phyloP scores from a whole-genome alignment of 2,888 invertebrate species.

The Lasioglossum villosulum region DNA sequence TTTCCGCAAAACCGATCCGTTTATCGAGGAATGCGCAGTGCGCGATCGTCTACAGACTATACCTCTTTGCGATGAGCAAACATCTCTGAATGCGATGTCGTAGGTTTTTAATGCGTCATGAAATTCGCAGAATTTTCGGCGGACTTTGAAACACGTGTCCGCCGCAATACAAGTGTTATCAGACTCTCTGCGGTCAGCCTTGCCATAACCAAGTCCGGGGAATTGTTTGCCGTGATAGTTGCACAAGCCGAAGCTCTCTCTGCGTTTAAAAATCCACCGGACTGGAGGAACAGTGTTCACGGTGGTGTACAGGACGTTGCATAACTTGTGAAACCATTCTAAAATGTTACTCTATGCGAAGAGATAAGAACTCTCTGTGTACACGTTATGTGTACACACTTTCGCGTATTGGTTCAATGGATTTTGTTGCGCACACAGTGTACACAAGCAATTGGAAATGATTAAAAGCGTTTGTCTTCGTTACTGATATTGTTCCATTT shows the following conservation, averaged over 20 bases:
- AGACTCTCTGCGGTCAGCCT: not conserved
- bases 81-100: not conserved
- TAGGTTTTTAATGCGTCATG: not conserved
- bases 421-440: not conserved
- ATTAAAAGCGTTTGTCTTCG: not conserved
- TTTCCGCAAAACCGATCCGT: constrained; percentile 1
- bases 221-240: not conserved
- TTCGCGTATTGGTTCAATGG: not conserved
- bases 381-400: not conserved
- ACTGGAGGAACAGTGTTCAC: not conserved
- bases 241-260: not conserved
- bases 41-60: not conserved
- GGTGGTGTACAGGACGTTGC: not conserved
- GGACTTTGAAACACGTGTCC: not conserved
- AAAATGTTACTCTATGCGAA: not conserved
- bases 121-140: not conserved
- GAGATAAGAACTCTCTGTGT: not conserved
- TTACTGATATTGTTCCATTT: not conserved
- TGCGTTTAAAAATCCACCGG: not conserved
- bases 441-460: not conserved
- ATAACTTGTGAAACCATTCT: not conserved
- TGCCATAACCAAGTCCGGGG: not conserved
- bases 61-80: not conserved
- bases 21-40: not conserved
- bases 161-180: not conserved